phyloP scores from a whole-genome alignment of 2,797 vertebrate species.

The Melanotaenia maccullochi region DNA sequence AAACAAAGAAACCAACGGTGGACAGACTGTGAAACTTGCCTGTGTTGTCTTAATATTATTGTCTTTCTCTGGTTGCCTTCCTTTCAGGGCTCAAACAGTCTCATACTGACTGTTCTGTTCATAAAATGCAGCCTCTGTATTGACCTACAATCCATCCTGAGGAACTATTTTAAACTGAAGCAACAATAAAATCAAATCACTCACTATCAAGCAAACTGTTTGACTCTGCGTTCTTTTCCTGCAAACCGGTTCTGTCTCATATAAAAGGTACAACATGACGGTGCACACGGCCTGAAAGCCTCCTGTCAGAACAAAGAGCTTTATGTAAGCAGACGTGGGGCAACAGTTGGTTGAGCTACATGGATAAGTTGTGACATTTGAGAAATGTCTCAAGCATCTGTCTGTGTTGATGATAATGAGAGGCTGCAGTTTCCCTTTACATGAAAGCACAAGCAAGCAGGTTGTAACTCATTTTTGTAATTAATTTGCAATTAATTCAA shows the following conservation, averaged over 20 bases:
- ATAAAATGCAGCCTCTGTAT: conserved; percentile 13
- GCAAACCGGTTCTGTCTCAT: background rate
- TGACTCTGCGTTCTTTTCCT: background rate
- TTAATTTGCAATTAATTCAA: background rate
- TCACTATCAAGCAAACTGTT: background rate
- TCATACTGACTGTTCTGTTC: conserved; percentile 30
- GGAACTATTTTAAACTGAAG: conserved; percentile 15
- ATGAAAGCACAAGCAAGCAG: background rate
- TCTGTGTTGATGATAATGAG: conserved; percentile 22
- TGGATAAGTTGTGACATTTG: conserved; percentile 52
- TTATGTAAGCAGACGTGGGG: conserved; percentile 23
- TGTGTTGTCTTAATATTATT: conserved; percentile 49
- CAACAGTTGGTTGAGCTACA: conserved; percentile 21
- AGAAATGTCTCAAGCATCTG: conserved; percentile 20
- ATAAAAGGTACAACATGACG: background rate
- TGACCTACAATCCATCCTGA: background rate
- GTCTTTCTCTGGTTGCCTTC: conserved; percentile 37
- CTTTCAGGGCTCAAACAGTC: conserved; percentile 49
- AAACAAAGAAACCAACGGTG: conserved; percentile 36
- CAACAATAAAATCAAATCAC: conserved; percentile 13
- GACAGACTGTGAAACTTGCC: conserved; percentile 53
- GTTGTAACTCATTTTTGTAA: too few relatives aligned
- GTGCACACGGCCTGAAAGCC: background rate
- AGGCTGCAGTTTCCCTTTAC: conserved; percentile 15
- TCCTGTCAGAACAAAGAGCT: conserved; percentile 17